Evolutionary conservation across 2,888 invertebrate species (phyloP), one percentile per base, ranked within the genome.

Genomic region (Amorpha juglandis): DNA sequence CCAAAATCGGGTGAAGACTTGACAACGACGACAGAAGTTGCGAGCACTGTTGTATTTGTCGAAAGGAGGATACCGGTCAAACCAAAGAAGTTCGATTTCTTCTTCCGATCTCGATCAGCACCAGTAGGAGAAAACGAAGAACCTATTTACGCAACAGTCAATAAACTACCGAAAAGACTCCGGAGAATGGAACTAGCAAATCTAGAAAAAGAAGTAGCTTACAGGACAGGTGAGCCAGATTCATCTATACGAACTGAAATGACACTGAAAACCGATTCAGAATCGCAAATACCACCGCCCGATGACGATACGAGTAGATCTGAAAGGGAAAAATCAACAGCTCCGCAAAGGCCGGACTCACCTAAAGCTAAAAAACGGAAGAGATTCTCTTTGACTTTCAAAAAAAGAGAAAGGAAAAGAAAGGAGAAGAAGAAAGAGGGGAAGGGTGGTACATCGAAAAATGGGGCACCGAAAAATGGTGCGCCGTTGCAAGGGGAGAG

Each of bases 101-200:
- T 93, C 76, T 92, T 90, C 74, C 78, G 94, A 78, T 92, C 93
- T 48, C 79, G 93, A 65, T 94, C 94, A n/a, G 94, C 93, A 3
- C 94, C 94, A 0, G 93, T 93, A 0, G 94, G 93, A 9, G 90
- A 93, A 50, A 84, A 86, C 68, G 93, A 93, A 68, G 94, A 94
- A 72, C 94, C 94, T 1, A 92, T 94, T 67, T 94, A 94, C 70
- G 94, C 94, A 0, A 94, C 94, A 8, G 94, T 94, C 0, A 93
- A 94, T 73, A 94, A 94, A 78, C 75, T 94, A 45, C 93, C 94
- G 7, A 94, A 94, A 75, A 91, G 94, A 71, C 76, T 94, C 67
- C 83, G 91, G 53, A 80, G 90, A 68, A 89, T 94, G 88, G 92
- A 93, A 70, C 77, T 94, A 11, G 93, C 89, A 0, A 92, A 93